phyloP scores from a whole-genome alignment of 1,140 invertebrate genomes.

The Drosophila repleta region DNA sequence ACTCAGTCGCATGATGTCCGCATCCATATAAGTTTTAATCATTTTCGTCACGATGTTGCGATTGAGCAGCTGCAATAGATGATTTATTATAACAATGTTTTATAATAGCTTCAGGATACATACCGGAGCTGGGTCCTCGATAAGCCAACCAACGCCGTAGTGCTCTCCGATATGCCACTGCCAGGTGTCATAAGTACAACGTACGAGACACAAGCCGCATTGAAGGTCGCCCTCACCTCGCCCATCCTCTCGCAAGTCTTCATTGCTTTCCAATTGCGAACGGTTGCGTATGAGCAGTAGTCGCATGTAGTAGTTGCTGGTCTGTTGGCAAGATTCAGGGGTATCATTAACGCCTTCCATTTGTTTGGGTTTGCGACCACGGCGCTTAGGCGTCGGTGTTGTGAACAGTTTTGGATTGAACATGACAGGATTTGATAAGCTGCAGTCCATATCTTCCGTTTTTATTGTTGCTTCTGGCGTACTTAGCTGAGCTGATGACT shows the following conservation, averaged over 20 bases:
- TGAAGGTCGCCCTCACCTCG: slow-evolving; percentile 41
- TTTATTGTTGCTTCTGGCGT: no score
- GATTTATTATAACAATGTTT: neutral
- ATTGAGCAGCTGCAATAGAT: slow-evolving; percentile 12
- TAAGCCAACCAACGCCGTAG: slow-evolving; percentile 73
- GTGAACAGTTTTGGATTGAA: neutral
- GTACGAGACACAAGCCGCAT: slow-evolving; percentile 69
- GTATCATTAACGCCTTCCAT: neutral
- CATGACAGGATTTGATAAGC: no score
- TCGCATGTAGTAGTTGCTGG: slow-evolving; percentile 44
- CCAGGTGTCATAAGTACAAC: slow-evolving; percentile 40
- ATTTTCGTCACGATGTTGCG: slow-evolving; percentile 31
- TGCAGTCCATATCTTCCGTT: no score
- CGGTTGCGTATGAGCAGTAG: slow-evolving; percentile 64
- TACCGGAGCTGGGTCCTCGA: slow-evolving; percentile 29
- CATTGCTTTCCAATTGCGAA: slow-evolving; percentile 55
- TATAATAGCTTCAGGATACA: neutral
- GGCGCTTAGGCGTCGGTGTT: slow-evolving; percentile 11
- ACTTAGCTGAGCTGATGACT: neutral
- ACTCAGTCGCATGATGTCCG: slow-evolving; percentile 21
- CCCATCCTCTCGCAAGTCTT: slow-evolving; percentile 47
- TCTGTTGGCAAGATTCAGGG: neutral
- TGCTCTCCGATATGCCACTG: slow-evolving; percentile 53
- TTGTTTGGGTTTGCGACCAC: slow-evolving; percentile 21
- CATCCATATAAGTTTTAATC: slow-evolving; percentile 46